Conservation (phyloP, 2,888 invertebrate genomes). For the Neocrepidodera transversa region DNA sequence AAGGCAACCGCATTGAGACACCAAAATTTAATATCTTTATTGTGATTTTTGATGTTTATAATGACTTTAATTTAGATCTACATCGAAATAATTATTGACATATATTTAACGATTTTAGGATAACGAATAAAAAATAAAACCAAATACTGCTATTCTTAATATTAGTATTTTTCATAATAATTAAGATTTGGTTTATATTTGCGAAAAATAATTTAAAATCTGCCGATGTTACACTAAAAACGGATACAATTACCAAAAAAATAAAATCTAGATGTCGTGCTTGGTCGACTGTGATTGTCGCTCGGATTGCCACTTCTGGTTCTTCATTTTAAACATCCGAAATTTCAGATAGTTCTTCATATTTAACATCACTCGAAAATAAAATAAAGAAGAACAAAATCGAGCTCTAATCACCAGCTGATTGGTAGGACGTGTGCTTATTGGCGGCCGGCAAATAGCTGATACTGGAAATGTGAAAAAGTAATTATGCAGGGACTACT, state of each 20-base stretch:
- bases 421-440: constrained; percentile 53
- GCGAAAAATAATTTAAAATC: too few species aligned
- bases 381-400: constrained; percentile 41
- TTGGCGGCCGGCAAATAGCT: constrained; percentile 61
- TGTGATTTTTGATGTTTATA: too few species aligned
- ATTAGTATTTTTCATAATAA: too few species aligned
- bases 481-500: constrained; percentile 47
- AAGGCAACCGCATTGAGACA: too few species aligned
- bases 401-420: constrained; percentile 47
- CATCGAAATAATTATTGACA: too few species aligned
- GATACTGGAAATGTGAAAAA: constrained; percentile 60
- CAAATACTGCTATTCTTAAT: too few species aligned
- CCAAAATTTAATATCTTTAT: too few species aligned
- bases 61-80: too few species aligned
- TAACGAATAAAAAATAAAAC: too few species aligned
- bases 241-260: constrained; percentile 43
- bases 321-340: constrained; percentile 49
- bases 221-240: too few species aligned
- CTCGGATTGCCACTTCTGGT: constrained; percentile 56
- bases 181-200: too few species aligned
- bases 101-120: too few species aligned
- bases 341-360: constrained; percentile 38
- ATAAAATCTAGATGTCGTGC: constrained; percentile 49
- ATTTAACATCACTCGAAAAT: constrained; percentile 1
- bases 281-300: constrained; percentile 56